Base-by-base conservation (phyloP, 2,888 invertebrate genomes). In the Drosophila ustulata region DNA sequence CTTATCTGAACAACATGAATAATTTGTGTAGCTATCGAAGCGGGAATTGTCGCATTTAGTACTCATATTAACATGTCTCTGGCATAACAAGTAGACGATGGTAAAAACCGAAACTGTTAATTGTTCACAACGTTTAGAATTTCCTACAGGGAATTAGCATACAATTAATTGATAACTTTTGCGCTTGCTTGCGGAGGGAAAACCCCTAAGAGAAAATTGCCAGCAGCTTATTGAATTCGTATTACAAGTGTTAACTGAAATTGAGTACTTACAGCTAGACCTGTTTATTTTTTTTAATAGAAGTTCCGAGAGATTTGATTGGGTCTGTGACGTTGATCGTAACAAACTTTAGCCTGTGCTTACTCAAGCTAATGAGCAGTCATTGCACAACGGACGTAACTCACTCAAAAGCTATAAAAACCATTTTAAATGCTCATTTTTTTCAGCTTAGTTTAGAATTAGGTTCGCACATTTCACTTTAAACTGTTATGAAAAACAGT, bases 261-360 rank as follows among this genome's bases (percentile, higher is more conserved):
- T 2, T 9, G 9, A 13, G 9, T 13, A 13, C 32, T 56, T 9
- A n/a, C 30, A 9, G 9, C 18, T 9, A 9, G 32, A 46, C 32
- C 34, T 34, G 46, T 46, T 37, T 32, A 23, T 4, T 32, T 8
- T 7, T 32, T 37, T 2, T 32, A 32, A 9, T 32, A 37, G 4
- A 37, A 37, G 43, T 11, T 18, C 1, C 11, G n/a, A 5, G 0
- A 13, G 4, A 25, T 34, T 26, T 26, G 13, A 8, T 8, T 30
- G 28, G 39, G 6, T 13, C 13, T 41, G 18, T 53, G 55, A 64
- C 51, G 18, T 30, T 3, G 30, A 13, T 71, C 9, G 7, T 28
- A 9, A 41, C 39, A 71, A 57, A 72, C 72, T 45, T 49, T 18
- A 41, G 6, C 39, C 6, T 13, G 37, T 39, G 13, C 37, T 39